Base-by-base conservation (phyloP, 2,113 vertebrate species). In the Hirundichthys speculiger region DNA sequence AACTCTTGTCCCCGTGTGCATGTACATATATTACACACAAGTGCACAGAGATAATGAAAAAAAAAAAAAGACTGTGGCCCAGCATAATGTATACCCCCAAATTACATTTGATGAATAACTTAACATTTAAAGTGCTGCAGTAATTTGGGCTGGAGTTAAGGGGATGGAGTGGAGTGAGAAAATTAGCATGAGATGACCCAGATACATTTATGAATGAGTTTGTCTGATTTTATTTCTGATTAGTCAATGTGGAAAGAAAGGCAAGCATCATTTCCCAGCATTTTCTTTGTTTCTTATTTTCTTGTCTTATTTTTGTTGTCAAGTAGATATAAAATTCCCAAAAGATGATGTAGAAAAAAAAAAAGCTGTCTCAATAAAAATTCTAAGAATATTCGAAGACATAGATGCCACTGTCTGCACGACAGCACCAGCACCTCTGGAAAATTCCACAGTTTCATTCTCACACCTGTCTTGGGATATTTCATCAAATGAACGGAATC, bases 21-120 rank as follows among this genome's bases (percentile, higher is more conserved):
- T 52, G 12, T 39, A 46, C 22, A 54, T 48, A 22, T 18, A 51
- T 30, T 46, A 8, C 20, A 58, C 27, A 48, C 40, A 63, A 61
- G 41, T 42, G 38, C n/a, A 59, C 50, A 53, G 58, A 60, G 57
- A 69, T 34, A 34, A 34, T 34, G 30, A 34, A 34, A 41, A 68
- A 69, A 39, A 69, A 39, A 39, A 59, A 40, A 79, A 55, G 73
- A 75, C 55, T 61, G 25, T 59, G 69, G 69, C 71, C 57, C 67
- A 63, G 62, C 64, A 79, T 88, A 87, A 92, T 88, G 40, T 83
- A 79, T 82, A 69, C 77, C 69, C 68, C 77, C 58, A 71, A 85
- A 88, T 83, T 87, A 87, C 54, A 83, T 75, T 73, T 87, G 82
- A 89, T 89, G 88, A 88, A 92, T 92, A 90, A 88, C 87, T 92